These are phyloP conservation scores for Novumbra hubbsi DNA, from an alignment of 2,797 vertebrate species.

Conservation along the genomic window DNA sequence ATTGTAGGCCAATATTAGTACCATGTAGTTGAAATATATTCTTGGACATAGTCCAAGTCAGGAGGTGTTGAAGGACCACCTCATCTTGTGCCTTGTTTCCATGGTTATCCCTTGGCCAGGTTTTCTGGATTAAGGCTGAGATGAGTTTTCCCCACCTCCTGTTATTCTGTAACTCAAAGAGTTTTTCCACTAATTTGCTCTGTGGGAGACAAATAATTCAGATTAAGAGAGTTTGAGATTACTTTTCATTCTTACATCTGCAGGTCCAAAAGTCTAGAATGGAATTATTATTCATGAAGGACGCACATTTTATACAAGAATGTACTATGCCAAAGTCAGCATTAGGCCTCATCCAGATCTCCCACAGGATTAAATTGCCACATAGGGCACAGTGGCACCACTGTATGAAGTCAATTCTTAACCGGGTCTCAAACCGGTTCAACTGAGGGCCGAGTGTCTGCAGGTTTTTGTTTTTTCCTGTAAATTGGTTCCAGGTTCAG, in stretches of 20 bases:
- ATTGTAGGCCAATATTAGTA: slow-evolving; percentile 39
- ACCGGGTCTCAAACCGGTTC: no score
- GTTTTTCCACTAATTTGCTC: slow-evolving; percentile 58
- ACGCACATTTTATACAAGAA: no score
- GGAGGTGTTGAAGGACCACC: slow-evolving; percentile 75
- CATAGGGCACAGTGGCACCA: no score
- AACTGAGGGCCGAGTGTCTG: no score
- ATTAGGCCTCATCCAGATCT: not conserved
- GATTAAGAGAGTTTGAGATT: not conserved
- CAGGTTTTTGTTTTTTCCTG: no score
- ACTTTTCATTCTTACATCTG: not conserved
- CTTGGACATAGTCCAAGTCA: slow-evolving; percentile 80
- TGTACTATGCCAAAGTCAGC: not conserved
- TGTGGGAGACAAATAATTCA: slow-evolving; percentile 29
- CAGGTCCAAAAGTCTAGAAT: not conserved
- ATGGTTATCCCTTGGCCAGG: slow-evolving; percentile 74
- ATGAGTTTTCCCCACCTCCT: slow-evolving; percentile 80
- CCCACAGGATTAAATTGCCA: no score
- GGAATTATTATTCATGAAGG: not conserved
- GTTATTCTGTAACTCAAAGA: slow-evolving; percentile 52
- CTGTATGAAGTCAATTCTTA: not conserved
- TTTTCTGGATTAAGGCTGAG: slow-evolving; percentile 82
- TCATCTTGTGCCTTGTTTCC: slow-evolving; percentile 57
- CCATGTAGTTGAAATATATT: slow-evolving; percentile 79
- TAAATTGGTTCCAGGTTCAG: no score